phyloP scores from a whole-genome alignment of 2,888 invertebrate species.

The Hypercompe scribonia region DNA sequence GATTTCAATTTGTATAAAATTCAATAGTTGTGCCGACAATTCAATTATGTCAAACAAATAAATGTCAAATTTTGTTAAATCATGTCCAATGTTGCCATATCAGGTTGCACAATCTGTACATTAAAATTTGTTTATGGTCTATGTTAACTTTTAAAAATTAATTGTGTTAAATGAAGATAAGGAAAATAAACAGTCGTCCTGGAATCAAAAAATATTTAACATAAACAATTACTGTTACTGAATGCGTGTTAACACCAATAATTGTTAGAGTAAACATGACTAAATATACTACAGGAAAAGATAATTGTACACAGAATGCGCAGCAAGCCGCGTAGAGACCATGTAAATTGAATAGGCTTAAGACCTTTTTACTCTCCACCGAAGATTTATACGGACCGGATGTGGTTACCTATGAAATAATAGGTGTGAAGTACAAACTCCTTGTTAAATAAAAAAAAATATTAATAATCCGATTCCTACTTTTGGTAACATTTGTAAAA shows the following conservation, averaged over 20 bases:
- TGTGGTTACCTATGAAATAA: neutral
- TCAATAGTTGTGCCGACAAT: constrained; percentile 26
- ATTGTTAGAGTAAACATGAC: too few relatives aligned
- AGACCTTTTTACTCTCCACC: too few relatives aligned
- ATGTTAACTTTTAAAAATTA: too few relatives aligned
- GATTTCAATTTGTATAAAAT: constrained; percentile 4
- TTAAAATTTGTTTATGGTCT: too few relatives aligned
- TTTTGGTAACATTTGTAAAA: neutral
- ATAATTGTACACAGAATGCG: too few relatives aligned
- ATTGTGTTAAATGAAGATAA: neutral
- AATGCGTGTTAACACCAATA: too few relatives aligned
- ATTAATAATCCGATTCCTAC: neutral
- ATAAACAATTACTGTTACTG: too few relatives aligned
- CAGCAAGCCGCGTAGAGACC: too few relatives aligned
- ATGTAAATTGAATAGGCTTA: too few relatives aligned
- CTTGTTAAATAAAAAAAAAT: neutral
- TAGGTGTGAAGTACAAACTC: neutral
- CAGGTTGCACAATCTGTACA: too few relatives aligned
- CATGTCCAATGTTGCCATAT: constrained; percentile 41
- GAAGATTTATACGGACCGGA: too few relatives aligned
- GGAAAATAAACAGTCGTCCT: neutral
- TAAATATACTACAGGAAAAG: too few relatives aligned
- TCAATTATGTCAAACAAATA: constrained; percentile 28
- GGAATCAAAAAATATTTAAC: neutral
- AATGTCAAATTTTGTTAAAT: constrained; percentile 57